Evolutionary conservation across 1,140 invertebrate species (phyloP).

Genomic region (Holotrichia oblita): DNA sequence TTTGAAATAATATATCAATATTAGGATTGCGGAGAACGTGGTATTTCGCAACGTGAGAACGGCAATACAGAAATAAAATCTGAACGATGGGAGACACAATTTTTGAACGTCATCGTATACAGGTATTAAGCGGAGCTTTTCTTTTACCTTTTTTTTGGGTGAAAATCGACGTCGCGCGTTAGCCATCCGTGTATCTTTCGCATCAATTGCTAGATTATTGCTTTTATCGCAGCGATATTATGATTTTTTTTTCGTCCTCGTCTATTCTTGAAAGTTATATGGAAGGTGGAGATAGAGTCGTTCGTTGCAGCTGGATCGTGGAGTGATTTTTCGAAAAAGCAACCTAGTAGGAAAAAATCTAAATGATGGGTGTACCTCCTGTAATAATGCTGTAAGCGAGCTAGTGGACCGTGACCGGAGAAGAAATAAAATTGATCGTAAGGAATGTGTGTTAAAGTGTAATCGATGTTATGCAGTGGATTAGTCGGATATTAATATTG

Average conservation of each 20-base stretch:
- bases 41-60: no score
- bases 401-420: neutral
- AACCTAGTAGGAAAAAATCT: neutral
- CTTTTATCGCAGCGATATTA: neutral
- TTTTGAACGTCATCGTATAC: neutral
- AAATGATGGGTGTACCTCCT: neutral
- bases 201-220: constrained; percentile 1
- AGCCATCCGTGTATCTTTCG: neutral
- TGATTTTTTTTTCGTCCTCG: neutral
- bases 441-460: neutral
- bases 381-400: neutral
- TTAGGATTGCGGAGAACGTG: no score
- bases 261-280: neutral
- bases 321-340: no score
- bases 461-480: no score
- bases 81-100: neutral
- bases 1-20: no score
- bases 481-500: no score
- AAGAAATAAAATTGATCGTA: neutral
- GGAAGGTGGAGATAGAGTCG: neutral
- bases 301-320: neutral
- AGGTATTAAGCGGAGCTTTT: neutral
- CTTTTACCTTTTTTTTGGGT: neutral
- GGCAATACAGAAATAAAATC: no score
- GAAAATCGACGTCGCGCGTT: neutral